phyloP scores from a whole-genome alignment of 2,113 vertebrate genomes.

The Hipposideros armiger region DNA sequence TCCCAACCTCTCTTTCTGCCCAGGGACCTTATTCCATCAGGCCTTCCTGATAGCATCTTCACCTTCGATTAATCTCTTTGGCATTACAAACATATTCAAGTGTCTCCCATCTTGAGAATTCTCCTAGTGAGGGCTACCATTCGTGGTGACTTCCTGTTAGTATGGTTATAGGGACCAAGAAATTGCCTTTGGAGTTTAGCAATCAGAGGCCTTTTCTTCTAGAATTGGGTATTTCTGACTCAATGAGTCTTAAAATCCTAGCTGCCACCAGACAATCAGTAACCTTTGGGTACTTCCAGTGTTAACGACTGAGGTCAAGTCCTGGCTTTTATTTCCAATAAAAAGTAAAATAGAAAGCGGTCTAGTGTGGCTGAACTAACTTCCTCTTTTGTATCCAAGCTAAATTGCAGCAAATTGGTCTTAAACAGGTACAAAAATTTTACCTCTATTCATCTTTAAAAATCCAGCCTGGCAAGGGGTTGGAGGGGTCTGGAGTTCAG shows the following conservation, averaged over 20 bases:
- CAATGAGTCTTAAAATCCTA: not conserved
- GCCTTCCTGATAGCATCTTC: not conserved
- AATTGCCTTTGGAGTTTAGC: slow-evolving; percentile 18
- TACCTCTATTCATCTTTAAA: slow-evolving; percentile 1
- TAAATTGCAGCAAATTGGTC: not conserved
- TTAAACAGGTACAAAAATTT: not conserved
- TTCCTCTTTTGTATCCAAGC: not conserved
- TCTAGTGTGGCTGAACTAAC: not conserved
- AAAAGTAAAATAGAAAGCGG: slow-evolving; percentile 1
- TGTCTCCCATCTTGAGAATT: not conserved
- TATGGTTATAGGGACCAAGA: not conserved
- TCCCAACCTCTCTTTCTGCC: not conserved
- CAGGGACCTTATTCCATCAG: not conserved
- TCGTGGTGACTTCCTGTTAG: not conserved
- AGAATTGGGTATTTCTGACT: not conserved
- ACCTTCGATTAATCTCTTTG: not conserved
- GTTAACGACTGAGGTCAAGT: not conserved
- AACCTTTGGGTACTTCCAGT: not conserved
- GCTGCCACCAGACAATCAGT: not conserved
- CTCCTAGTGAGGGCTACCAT: not conserved
- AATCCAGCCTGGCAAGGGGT: not conserved
- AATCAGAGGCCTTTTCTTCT: not conserved
- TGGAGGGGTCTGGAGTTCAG: not conserved
- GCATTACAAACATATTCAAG: not conserved
- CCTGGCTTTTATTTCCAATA: not conserved